Base-by-base conservation (phyloP, 2,797 vertebrate species). In the Crocidura indochinensis region DNA sequence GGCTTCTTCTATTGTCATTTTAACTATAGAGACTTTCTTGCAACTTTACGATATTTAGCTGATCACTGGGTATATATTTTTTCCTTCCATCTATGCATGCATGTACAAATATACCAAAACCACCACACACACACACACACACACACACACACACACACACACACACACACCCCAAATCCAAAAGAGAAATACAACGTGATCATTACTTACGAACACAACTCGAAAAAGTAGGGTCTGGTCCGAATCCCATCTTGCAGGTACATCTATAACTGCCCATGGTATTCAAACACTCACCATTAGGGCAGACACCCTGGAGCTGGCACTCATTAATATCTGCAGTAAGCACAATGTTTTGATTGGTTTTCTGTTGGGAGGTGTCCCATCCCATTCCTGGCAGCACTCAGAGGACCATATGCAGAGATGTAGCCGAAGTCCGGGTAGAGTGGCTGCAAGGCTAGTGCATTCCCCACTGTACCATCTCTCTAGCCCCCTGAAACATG, bases 221-320 rank as follows among this genome's bases (percentile, higher is more conserved):
- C 91, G 98, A 98, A 94, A 99, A 98, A 0, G 98, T 98, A 90
- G 99, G 96, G 97, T 99, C 98, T 7, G 99, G 99, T 24, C 99
- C 97, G 96, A 98, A 99, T 91, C 99, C 99, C 14, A 98, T 95
- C 97, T 99, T 99, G 97, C 99, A 99, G 88, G 97, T 98, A 91
- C 99, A 99, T 96, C 99, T 98, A 97, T 99, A 99, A 97, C 99
- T 99, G 95, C 99, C 99, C 97, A 99, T 94, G 29, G 98, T 98
- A 98, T 99, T 99, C 96, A 99, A 95, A 98, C 99, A 99, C 95
- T 99, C 98, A 87, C 99, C 99, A 97, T 99, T 99, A 14, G 98
- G 98, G 97, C 99, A 99, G 26, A 98, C 97, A 0, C 98, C 99
- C 94, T 99, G 99, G 20, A 99, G 97, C 88, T 98, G 98, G 94